A percentile compares a stretch with the other conserved stretches of the same genome.
Evolutionary conservation across 2,888 invertebrate species (phyloP).

Genomic region (Mactromeris polynyma): DNA sequence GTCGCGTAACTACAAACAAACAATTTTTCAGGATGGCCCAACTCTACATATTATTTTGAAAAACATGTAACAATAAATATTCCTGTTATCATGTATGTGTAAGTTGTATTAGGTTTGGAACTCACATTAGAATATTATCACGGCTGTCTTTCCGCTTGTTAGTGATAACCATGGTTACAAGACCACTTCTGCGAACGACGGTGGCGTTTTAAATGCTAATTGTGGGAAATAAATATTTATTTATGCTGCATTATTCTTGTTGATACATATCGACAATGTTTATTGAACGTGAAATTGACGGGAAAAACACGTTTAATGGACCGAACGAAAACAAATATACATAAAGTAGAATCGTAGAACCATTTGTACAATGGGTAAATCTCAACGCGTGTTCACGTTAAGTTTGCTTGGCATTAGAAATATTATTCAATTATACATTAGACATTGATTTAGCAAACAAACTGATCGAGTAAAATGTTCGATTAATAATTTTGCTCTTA

Average conservation of each 20-base stretch:
- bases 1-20: no score
- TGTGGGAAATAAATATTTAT: conserved; percentile 19
- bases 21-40: no score
- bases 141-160: neutral
- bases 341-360: neutral
- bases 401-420: neutral
- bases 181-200: neutral
- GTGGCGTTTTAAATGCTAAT: conserved; percentile 21
- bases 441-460: neutral
- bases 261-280: conserved; percentile 4
- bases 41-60: no score
- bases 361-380: neutral
- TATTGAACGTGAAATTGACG: conserved; percentile 10
- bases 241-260: conserved; percentile 2
- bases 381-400: neutral
- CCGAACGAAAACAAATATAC: conserved; percentile 2
- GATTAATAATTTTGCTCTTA: neutral
- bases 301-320: neutral
- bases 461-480: neutral
- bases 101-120: neutral
- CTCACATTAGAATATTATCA: conserved; percentile 9
- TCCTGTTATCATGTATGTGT: no score
- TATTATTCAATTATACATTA: conserved; percentile 8
- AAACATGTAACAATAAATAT: no score
- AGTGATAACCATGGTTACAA: neutral